phyloP scores from a whole-genome alignment of 2,888 invertebrate genomes.

The Tribolium freemani region DNA sequence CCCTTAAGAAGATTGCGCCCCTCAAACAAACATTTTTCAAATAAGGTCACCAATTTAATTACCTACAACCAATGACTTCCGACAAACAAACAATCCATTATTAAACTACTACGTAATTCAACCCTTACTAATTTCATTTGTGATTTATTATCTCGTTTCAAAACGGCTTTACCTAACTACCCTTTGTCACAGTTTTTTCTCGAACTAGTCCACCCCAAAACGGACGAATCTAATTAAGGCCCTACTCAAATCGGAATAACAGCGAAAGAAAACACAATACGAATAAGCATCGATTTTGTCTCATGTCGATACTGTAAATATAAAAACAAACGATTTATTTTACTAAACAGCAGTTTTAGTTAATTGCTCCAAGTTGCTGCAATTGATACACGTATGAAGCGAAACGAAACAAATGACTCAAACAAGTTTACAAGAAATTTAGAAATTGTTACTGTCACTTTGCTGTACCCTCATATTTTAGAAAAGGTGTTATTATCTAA shows the following conservation, averaged over 20 bases:
- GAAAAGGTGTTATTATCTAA: too few species aligned
- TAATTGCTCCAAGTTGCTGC: not conserved
- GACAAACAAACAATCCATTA: constrained; percentile 21
- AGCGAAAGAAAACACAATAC: too few species aligned
- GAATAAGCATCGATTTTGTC: not conserved
- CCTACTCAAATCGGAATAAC: too few species aligned
- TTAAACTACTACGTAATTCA: constrained; percentile 6
- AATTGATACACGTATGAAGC: not conserved
- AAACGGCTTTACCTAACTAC: not conserved
- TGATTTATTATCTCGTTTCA: constrained; percentile 16
- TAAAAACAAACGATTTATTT: not conserved
- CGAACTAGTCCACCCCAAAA: too few species aligned
- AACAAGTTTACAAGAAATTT: not conserved
- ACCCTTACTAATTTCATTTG: constrained; percentile 4
- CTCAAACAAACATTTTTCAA: constrained; percentile 20
- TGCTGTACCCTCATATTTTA: too few species aligned
- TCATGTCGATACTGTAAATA: too few species aligned
- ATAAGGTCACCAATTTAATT: constrained; percentile 32
- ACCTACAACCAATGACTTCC: constrained; percentile 1
- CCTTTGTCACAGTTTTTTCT: too few species aligned
- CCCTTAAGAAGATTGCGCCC: constrained; percentile 24
- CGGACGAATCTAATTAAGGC: too few species aligned
- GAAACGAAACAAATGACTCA: not conserved
- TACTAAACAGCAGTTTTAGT: not conserved
- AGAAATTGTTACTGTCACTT: too few species aligned